Percentiles rank a stretch among this genome's conserved stretches.
Evolutionary conservation across 2,797 vertebrate species (phyloP).

Genomic region (Cheirogaleus major): DNA sequence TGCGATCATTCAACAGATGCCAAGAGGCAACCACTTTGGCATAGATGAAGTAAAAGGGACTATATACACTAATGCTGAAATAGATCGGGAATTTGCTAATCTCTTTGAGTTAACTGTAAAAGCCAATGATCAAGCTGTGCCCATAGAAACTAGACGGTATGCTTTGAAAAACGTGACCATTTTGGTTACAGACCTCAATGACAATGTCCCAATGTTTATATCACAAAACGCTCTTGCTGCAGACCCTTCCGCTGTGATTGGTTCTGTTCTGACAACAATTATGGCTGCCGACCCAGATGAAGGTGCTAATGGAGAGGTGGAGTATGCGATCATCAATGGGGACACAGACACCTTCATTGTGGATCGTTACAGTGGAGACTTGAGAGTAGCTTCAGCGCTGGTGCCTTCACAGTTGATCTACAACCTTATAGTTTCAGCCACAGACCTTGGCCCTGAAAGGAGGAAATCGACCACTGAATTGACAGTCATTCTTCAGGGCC

Average conservation of each 20-base stretch:
- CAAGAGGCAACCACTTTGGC: slow-evolving; percentile 94
- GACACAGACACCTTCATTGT: slow-evolving; percentile 96
- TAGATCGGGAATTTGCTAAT: slow-evolving; percentile 97
- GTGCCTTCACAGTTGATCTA: slow-evolving; percentile 93
- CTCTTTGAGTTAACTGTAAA: slow-evolving; percentile 97
- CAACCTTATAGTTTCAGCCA: slow-evolving; percentile 95
- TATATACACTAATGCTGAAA: slow-evolving; percentile 92
- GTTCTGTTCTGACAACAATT: slow-evolving; percentile 95
- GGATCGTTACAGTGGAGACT: slow-evolving; percentile 96
- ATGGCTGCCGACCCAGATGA: slow-evolving; percentile 96
- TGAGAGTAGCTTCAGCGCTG: slow-evolving; percentile 94
- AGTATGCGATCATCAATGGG: slow-evolving; percentile 95
- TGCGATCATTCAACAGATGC: slow-evolving; percentile 95
- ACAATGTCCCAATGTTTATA: slow-evolving; percentile 94
- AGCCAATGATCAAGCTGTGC: slow-evolving; percentile 96
- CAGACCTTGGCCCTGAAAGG: slow-evolving; percentile 94
- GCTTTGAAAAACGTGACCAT: slow-evolving; percentile 98
- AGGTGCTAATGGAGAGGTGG: slow-evolving; percentile 96
- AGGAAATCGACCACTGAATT: slow-evolving; percentile 94
- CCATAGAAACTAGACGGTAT: slow-evolving; percentile 92
- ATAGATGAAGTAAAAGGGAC: slow-evolving; percentile 92
- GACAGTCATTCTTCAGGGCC: slow-evolving; percentile 94
- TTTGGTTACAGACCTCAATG: slow-evolving; percentile 96
- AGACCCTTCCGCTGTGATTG: slow-evolving; percentile 93
- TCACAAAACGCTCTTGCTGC: slow-evolving; percentile 96